These are phyloP conservation scores for Fringilla coelebs DNA, from an alignment of 2,797 vertebrate genomes.

Conservation along the genomic window DNA sequence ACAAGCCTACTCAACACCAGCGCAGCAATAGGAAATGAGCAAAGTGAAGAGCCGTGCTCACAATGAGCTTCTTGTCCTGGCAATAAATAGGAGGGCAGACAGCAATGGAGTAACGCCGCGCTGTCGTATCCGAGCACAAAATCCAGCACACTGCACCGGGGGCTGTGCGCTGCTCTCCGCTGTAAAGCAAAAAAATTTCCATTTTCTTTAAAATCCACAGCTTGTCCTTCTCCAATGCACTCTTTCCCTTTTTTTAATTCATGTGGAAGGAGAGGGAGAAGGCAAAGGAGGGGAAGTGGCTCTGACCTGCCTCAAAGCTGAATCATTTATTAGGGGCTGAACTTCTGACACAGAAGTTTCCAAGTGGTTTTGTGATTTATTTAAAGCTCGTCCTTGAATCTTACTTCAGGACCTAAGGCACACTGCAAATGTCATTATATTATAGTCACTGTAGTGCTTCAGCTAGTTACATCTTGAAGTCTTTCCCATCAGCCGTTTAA, in stretches of 20 bases:
- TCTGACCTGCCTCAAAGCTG: background rate
- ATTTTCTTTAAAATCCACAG: background rate
- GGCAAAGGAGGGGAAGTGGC: background rate
- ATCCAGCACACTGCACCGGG: background rate
- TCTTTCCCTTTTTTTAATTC: background rate
- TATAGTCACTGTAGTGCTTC: background rate
- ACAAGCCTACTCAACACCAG: background rate
- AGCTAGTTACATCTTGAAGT: background rate
- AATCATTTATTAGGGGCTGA: background rate
- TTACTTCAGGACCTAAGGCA: background rate
- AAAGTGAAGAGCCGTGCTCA: background rate
- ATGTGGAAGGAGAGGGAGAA: background rate
- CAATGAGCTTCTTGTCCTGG: background rate
- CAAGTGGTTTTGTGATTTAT: background rate
- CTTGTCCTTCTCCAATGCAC: background rate
- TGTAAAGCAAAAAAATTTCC: background rate
- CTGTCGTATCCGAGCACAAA: background rate
- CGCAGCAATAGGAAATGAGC: background rate
- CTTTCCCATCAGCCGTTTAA: background rate
- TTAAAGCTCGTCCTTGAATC: background rate
- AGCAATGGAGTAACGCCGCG: background rate
- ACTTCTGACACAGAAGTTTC: background rate
- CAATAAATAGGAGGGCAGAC: background rate
- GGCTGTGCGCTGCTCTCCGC: background rate
- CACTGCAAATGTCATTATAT: background rate